Evolutionary conservation across 2,113 vertebrate species (phyloP).

Genomic region (Oncorhynchus gorbuscha): DNA sequence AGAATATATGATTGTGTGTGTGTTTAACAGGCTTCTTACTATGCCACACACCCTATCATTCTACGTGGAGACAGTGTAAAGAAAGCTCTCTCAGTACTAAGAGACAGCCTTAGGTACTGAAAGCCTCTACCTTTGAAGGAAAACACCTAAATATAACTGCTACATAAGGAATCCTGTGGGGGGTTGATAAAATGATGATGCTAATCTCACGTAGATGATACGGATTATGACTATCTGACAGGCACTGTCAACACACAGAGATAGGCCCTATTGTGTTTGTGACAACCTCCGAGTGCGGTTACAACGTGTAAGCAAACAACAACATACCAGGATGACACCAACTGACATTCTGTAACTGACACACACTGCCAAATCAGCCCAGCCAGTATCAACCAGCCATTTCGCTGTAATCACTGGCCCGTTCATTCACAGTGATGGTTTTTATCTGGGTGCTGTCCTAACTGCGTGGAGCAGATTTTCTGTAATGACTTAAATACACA

Average conservation of each 20-base stretch:
- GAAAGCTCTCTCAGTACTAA: no score
- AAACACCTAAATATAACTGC: neutral
- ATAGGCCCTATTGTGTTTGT: slow-evolving; percentile 55
- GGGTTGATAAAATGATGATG: slow-evolving; percentile 32
- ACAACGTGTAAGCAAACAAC: slow-evolving; percentile 56
- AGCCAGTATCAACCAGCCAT: neutral
- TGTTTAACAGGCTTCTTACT: neutral
- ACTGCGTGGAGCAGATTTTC: neutral
- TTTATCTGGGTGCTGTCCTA: neutral
- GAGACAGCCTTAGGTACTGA: no score
- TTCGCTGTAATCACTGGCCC: neutral
- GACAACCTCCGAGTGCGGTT: slow-evolving; percentile 47
- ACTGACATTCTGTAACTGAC: neutral
- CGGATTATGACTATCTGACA: slow-evolving; percentile 42
- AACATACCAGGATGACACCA: slow-evolving; percentile 62
- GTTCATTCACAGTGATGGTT: neutral
- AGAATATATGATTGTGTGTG: neutral
- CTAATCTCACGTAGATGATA: slow-evolving; percentile 30
- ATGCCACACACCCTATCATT: neutral
- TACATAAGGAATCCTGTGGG: slow-evolving; percentile 42
- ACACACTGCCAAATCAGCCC: slow-evolving; percentile 29
- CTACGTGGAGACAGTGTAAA: neutral
- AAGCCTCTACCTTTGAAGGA: neutral
- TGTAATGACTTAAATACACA: neutral
- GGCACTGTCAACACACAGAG: slow-evolving; percentile 48